Base-by-base conservation (phyloP, 2,113 vertebrate species). In the Peromyscus californicus region DNA sequence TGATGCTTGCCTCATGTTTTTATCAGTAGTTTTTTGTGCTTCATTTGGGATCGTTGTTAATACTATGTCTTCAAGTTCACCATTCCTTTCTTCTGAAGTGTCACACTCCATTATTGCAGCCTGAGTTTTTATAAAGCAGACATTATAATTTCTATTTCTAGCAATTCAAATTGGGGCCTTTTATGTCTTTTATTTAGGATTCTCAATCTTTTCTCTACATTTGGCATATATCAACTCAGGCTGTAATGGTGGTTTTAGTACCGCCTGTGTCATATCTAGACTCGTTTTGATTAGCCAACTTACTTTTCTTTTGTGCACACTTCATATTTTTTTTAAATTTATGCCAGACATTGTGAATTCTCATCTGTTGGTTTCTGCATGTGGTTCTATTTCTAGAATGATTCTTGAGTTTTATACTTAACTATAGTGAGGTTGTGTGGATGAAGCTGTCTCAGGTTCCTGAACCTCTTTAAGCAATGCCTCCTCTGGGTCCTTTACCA, bases 81-180 rank as follows among this genome's bases (percentile, higher is more conserved):
- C 83, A n/a, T 51, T 95, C 36, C 89, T 80, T 94, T 97, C 70
- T 92, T 69, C 85, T 91, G 48, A 96, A 94, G 69, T 85, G 57
- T 93, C 88, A 93, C 86, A 63, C 91, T 75, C 83, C 51, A 54
- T 93, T 95, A 93, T 94, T 94, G 45, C 45, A 94, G 29, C 12
- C 57, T 31, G 48, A 84, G 33, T 85, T 85, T 92, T 94, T 89
- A 89, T 21, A 86, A 97, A 96, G 85, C 33, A 93, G 39, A 91
- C 33, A n/a, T 89, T 94, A 13, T 95, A 97, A 89, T 90, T 94
- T 96, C 83, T 21, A 72, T 87, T 95, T 93, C 48, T 93, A 72
- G 82, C 90, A 94, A 72, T 90, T 96, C 33, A 95, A 96, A 96
- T 91, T 87, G 48, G 3, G 5, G 42, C 45, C 70, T 78, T 92